Evolutionary conservation across 2,113 vertebrate genomes (phyloP).

Genomic region (Coryphaenoides rupestris): DNA sequence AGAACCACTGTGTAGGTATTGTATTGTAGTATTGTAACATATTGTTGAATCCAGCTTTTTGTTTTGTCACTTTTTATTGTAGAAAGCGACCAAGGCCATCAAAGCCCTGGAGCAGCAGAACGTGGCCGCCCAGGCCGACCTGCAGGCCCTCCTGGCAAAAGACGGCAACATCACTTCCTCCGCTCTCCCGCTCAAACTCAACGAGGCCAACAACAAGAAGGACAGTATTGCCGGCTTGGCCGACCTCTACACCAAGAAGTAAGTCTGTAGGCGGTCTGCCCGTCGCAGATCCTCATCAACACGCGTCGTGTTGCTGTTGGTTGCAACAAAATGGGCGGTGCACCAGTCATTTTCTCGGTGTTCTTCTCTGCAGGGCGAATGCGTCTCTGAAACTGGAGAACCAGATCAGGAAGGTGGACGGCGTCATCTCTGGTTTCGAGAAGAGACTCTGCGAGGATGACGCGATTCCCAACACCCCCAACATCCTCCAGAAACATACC

Average conservation of each 20-base stretch:
- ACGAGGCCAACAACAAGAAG: constrained; percentile 80
- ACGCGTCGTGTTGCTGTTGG: too few relatives aligned
- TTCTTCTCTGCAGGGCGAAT: constrained; percentile 74
- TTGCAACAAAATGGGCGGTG: not conserved
- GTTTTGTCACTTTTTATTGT: constrained; percentile 6
- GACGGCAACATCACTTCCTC: constrained; percentile 65
- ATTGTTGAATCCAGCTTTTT: not conserved
- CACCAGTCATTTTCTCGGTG: not conserved
- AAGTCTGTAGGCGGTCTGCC: constrained; percentile 46
- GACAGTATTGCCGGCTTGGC: constrained; percentile 74
- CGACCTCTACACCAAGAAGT: constrained; percentile 86
- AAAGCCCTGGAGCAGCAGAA: constrained; percentile 79
- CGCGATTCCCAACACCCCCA: constrained; percentile 71
- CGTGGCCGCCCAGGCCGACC: constrained; percentile 73
- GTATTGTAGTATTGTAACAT: too few relatives aligned
- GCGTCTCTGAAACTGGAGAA: constrained; percentile 84
- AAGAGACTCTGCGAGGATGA: constrained; percentile 78
- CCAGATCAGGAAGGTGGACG: constrained; percentile 83
- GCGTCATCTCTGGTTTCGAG: constrained; percentile 80
- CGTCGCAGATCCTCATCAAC: too few relatives aligned
- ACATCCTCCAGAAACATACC: constrained; percentile 70
- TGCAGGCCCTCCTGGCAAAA: constrained; percentile 77
- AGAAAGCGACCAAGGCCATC: constrained; percentile 75
- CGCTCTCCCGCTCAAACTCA: constrained; percentile 78
- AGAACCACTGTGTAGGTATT: too few relatives aligned